Base-by-base conservation (phyloP, 2,113 vertebrate genomes). In the Uropsilus gracilis region DNA sequence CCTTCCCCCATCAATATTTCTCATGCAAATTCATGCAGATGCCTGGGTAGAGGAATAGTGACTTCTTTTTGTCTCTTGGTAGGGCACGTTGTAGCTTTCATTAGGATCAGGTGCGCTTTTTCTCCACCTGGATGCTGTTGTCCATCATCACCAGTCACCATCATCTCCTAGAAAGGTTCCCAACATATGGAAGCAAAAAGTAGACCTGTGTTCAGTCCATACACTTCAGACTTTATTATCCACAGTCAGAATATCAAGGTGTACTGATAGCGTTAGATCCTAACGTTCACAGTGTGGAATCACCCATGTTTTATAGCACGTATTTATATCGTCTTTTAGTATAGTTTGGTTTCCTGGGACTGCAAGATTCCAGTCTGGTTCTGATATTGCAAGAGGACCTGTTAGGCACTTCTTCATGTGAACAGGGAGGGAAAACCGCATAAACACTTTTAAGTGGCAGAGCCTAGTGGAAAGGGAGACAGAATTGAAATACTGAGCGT, bases 311-410 rank as follows among this genome's bases (percentile, higher is more conserved):
- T 88, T 80, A 32, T 37, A 44, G 26, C n/a, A n/a, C n/a, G n/a
- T 59, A 22, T n/a, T 84, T 61, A 9, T 26, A 44, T 69, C 75
- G n/a, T n/a, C n/a, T n/a, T n/a, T 80, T 71, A 68, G 4, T 59
- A 18, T 32, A 59, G 34, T 76, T 86, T 90, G 50, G 17, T 88
- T 94, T 96, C n/a, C 61, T 96, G 75, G 90, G 78, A 90, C 71
- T 73, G 81, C 81, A 86, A 95, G 86, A 55, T 86, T 92, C 39
- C 61, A 81, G 57, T 50, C 73, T 68, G 72, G 90, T 73, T 94
- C 77, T 64, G 57, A 57, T 42, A 59, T 5, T 63, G n/a, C 37
- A 57, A 11, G 30, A 80, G 84, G 59, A 39, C 73, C 66, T 91
- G 44, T 46, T 48, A 32, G 42, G 37, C 4, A 34, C 44, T 50